A percentile compares a stretch with the other conserved stretches of the same genome.
Evolutionary conservation across 2,113 vertebrate species (phyloP).

Genomic region (Xiphophorus couchianus): DNA sequence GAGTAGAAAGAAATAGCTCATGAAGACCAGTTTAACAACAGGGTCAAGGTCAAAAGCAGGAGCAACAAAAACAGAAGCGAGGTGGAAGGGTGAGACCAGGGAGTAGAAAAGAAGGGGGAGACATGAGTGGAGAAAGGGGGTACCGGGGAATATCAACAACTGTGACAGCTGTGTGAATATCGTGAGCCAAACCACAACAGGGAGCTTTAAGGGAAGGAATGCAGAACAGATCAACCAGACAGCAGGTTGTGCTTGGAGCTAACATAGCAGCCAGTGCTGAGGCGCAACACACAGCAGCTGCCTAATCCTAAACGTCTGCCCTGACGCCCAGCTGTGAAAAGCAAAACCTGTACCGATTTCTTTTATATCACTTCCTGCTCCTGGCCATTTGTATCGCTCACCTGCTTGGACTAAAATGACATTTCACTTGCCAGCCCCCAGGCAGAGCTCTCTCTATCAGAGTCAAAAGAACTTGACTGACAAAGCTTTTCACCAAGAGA

Average conservation of each 20-base stretch:
- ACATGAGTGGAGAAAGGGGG: slow-evolving; percentile 21
- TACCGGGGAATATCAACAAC: slow-evolving; percentile 59
- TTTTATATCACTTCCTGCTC: slow-evolving; percentile 12
- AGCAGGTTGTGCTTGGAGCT: slow-evolving; percentile 45
- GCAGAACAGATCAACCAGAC: slow-evolving; percentile 71
- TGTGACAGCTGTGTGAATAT: slow-evolving; percentile 75
- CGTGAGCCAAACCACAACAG: slow-evolving; percentile 61
- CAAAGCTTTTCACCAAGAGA: not conserved
- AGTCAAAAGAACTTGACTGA: not conserved
- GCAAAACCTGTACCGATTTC: slow-evolving; percentile 25
- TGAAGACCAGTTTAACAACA: slow-evolving; percentile 16
- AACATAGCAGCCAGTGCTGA: slow-evolving; percentile 35
- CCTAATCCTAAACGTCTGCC: slow-evolving; percentile 56
- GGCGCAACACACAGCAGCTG: slow-evolving; percentile 69
- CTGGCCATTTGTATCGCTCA: slow-evolving; percentile 16
- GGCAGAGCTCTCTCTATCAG: not conserved
- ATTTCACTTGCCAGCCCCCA: slow-evolving; percentile 27
- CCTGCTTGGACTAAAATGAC: slow-evolving; percentile 38
- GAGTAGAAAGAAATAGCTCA: slow-evolving; percentile 7
- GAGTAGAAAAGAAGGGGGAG: slow-evolving; percentile 23
- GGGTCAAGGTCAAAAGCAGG: slow-evolving; percentile 46
- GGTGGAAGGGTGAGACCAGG: slow-evolving; percentile 27
- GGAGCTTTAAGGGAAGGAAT: slow-evolving; percentile 71
- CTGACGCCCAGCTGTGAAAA: slow-evolving; percentile 25
- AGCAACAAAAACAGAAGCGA: slow-evolving; percentile 35